Evolutionary conservation across 2,888 invertebrate species (phyloP).

Genomic region (Heliothis peltigera): DNA sequence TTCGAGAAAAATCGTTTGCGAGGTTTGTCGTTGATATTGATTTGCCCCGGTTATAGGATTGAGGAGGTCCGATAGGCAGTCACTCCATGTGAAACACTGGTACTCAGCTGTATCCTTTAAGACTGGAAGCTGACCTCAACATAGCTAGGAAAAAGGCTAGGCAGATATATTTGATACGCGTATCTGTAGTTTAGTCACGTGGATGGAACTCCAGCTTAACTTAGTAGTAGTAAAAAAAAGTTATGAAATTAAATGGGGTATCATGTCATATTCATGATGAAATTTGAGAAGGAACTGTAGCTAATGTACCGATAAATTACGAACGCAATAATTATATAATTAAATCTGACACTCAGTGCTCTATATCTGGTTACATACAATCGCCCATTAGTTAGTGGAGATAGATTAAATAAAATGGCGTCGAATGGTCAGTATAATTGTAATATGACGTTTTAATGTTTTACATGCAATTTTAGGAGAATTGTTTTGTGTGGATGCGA

Average conservation of each 20-base stretch:
- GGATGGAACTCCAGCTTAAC: not conserved
- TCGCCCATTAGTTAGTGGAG: conserved; percentile 22
- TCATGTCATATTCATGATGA: conserved; percentile 4
- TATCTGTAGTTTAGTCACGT: too few relatives aligned
- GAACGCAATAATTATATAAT: conserved; percentile 33
- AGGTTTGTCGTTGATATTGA: too few relatives aligned
- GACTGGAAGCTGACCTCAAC: too few relatives aligned
- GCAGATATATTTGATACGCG: too few relatives aligned
- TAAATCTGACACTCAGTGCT: conserved; percentile 47
- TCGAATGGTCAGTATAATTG: not conserved
- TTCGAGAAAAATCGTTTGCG: too few relatives aligned
- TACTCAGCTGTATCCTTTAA: too few relatives aligned
- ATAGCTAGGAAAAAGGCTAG: too few relatives aligned
- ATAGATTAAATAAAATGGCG: conserved; percentile 1
- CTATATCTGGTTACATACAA: conserved; percentile 38
- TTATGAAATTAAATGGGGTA: not conserved
- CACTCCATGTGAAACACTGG: too few relatives aligned
- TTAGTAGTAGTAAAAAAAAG: not conserved
- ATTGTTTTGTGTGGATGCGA: too few relatives aligned
- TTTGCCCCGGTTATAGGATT: too few relatives aligned
- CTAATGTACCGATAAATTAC: conserved; percentile 32
- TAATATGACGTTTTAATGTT: conserved; percentile 3
- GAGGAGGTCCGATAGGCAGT: too few relatives aligned
- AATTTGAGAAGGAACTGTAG: conserved; percentile 24
- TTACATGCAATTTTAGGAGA: not conserved